Evolutionary conservation across 2,113 vertebrate species (phyloP), one percentile per base, ranked within the genome.

Genomic region (Oreocharis arfaki): DNA sequence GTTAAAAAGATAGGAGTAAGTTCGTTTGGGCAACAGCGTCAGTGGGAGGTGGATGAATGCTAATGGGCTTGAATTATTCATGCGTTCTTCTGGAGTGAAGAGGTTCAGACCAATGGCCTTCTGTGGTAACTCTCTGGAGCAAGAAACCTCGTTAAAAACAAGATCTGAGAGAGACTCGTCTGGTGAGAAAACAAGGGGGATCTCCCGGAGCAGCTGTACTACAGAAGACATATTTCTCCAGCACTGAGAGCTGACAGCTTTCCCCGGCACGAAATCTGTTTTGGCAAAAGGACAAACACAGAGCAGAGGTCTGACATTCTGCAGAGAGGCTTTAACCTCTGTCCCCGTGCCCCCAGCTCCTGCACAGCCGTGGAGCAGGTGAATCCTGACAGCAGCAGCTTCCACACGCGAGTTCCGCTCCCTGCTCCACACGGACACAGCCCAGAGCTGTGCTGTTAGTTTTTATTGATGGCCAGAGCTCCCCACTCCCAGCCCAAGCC

Each of bases 331-430:
- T 60, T 60, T 69, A 20, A 65, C 70, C 61, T 44, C 69, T 24
- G 6, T 46, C 16, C 5, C 20, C 0, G 0, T 3, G n/a, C 32
- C 39, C n/a, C 27, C 81, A 82, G 74, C 44, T 49, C 47, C 63
- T 60, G 79, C 71, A 16, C 21, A 8, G 44, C 20, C 9, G 7
- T 2, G 77, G 33, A 52, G 32, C 53, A 65, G 52, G 63, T 23
- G 46, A 46, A 37, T 37, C 26, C 84, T 84, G 80, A 11, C 46
- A 76, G 76, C 83, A 80, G 81, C 81, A 71, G 47, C 30, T 59
- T 11, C 82, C 59, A 71, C 41, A 16, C 0, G 0, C 3, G 7
- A 8, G 9, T 15, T 60, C 39, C 47, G 18, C 26, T 63, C 52
- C 11, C 41, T 3, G 6, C 42, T 21, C 24, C 39, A 3, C 16